phyloP scores from a whole-genome alignment of 1,140 invertebrate genomes.

The Drosophila azteca region DNA sequence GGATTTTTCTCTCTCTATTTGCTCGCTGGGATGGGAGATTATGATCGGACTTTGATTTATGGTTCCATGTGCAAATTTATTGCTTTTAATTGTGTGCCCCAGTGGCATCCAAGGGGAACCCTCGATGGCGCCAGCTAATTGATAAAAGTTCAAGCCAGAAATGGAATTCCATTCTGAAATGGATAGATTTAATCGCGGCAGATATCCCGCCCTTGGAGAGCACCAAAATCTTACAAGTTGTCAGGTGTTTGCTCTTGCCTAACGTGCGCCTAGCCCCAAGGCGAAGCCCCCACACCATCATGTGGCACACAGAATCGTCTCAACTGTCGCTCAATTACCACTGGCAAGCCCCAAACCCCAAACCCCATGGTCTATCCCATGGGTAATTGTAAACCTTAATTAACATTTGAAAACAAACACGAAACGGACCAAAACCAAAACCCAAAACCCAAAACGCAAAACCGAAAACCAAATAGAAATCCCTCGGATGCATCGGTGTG shows the following conservation, averaged over 20 bases:
- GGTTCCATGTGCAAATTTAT: slow-evolving; percentile 69
- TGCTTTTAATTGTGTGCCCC: slow-evolving; percentile 67
- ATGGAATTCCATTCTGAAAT: too few species aligned
- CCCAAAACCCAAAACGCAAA: too few species aligned
- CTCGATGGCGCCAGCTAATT: slow-evolving; percentile 29
- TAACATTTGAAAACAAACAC: slow-evolving; percentile 81
- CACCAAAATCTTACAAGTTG: too few species aligned
- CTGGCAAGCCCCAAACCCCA: background rate
- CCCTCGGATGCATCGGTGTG: background rate
- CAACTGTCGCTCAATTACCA: slow-evolving; percentile 40
- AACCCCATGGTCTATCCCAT: slow-evolving; percentile 6
- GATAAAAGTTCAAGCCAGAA: slow-evolving; percentile 29
- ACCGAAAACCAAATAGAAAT: slow-evolving; percentile 40
- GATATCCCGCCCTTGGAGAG: too few species aligned
- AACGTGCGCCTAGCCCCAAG: too few species aligned
- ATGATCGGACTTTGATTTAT: slow-evolving; percentile 79
- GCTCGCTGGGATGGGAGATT: slow-evolving; percentile 52
- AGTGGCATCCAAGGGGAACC: background rate
- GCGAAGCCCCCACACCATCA: slow-evolving; percentile 4
- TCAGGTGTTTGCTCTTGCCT: too few species aligned
- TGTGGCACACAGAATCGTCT: slow-evolving; percentile 36
- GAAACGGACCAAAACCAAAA: slow-evolving; percentile 25
- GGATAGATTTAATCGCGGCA: too few species aligned
- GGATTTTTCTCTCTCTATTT: slow-evolving; percentile 41
- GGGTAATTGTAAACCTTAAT: slow-evolving; percentile 74